These are phyloP conservation scores for Sminthurinus aureus DNA, from an alignment of 2,888 invertebrate genomes.

Conservation along the genomic window DNA sequence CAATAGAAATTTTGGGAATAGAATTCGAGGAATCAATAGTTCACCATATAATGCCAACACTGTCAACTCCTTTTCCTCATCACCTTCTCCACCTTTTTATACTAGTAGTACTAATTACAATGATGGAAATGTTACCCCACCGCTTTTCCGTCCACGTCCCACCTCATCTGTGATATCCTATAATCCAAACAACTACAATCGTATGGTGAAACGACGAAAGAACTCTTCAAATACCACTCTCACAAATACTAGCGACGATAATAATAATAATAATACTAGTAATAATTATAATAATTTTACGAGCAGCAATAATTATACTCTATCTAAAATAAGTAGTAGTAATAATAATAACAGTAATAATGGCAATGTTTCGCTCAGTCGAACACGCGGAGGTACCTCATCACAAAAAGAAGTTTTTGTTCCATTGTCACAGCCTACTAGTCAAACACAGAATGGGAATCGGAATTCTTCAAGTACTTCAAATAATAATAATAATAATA, in stretches of 20 bases:
- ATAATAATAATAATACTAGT: slow-evolving; percentile 28
- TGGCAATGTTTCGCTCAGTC: neutral
- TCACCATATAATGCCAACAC: slow-evolving; percentile 32
- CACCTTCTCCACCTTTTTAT: neutral
- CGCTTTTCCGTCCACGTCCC: slow-evolving; percentile 36
- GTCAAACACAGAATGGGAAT: slow-evolving; percentile 38
- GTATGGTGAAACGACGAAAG: slow-evolving; percentile 54
- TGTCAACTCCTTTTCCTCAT: slow-evolving; percentile 7
- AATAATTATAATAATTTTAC: slow-evolving; percentile 12
- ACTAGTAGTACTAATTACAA: neutral
- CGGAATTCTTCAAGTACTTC: slow-evolving; percentile 1
- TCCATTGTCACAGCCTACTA: slow-evolving; percentile 37
- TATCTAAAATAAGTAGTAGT: slow-evolving; percentile 19
- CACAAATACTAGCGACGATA: neutral
- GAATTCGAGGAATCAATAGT: slow-evolving; percentile 37
- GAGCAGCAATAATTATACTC: slow-evolving; percentile 26
- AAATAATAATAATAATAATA: slow-evolving; percentile 35
- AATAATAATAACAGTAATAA: neutral
- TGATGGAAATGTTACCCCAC: slow-evolving; percentile 5
- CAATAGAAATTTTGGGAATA: slow-evolving; percentile 31
- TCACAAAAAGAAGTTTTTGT: slow-evolving; percentile 4
- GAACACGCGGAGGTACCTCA: neutral
- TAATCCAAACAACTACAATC: slow-evolving; percentile 52
- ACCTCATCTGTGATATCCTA: slow-evolving; percentile 45
- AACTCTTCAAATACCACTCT: slow-evolving; percentile 17